Evolutionary conservation across 2,888 invertebrate genomes (phyloP).

Genomic region (Tyria jacobaeae): DNA sequence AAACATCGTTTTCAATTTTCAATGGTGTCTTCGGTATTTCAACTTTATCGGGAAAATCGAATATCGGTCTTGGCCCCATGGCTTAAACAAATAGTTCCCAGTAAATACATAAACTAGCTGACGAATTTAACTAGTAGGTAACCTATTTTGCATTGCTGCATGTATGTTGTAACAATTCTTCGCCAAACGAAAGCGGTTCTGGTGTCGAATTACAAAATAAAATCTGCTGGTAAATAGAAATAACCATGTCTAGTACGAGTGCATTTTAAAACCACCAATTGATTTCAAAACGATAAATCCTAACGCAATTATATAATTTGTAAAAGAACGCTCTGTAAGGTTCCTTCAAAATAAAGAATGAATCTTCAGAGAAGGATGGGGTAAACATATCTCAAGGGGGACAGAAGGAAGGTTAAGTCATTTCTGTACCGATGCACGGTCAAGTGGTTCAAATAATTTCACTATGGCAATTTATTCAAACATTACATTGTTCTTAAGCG

Average conservation of each 20-base stretch:
- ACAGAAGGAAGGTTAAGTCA: too few relatives aligned
- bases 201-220: neutral
- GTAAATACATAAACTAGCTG: constrained; percentile 9
- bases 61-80: constrained; percentile 77
- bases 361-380: too few relatives aligned
- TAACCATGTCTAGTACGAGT: neutral
- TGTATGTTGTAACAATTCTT: neutral
- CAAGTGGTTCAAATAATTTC: too few relatives aligned
- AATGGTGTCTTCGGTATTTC: constrained; percentile 68
- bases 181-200: neutral
- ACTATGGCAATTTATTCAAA: too few relatives aligned
- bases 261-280: neutral
- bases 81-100: constrained; percentile 55
- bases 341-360: too few relatives aligned
- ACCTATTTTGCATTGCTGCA: constrained; percentile 6
- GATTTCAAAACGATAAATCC: neutral
- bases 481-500: too few relatives aligned
- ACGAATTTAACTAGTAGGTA: constrained; percentile 9
- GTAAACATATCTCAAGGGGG: too few relatives aligned
- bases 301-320: too few relatives aligned
- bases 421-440: too few relatives aligned
- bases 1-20: constrained; percentile 66
- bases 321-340: too few relatives aligned
- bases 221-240: neutral
- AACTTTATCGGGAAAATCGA: constrained; percentile 74